Base-by-base conservation (phyloP, 1,140 invertebrate genomes). In the Hylaeus volcanicus region DNA sequence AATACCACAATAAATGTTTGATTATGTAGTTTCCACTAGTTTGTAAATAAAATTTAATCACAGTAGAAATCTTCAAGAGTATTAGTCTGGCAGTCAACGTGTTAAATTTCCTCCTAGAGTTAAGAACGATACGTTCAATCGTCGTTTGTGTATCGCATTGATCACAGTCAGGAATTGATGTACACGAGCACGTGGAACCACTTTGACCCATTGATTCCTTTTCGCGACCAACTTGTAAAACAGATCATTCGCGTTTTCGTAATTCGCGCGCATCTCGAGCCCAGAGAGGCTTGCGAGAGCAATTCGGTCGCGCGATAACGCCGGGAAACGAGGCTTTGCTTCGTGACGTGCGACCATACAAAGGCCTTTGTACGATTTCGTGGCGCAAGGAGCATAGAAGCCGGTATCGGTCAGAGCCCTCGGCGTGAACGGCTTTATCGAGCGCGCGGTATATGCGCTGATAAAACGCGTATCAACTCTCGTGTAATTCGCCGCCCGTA, bases 341-440 rank as follows among this genome's bases (percentile, higher is more conserved):
- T 37, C 26, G 41, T 58, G 74, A 56, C 65, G 61, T 55, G 41
- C 70, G 70, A 53, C 65, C 9, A 11, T 69, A 81, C 81, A 74
- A 83, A 74, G 74, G 82, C 75, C 74, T 74, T 72, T 68, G 73
- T 75, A 75, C 79, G 77, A 65, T 82, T 81, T 84, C 74, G 86
- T 85, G 68, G 73, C 82, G 85, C 74, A 61, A 82, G 79, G 41
- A 78, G 53, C 64, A 60, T 74, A 51, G 61, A 80, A 81, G 71
- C 66, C 79, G 39, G 81, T 88, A 88, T 88, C 88, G 87, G 88
- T 88, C 88, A 88, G 81, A 89, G 87, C 83, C 82, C 87, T 72
- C 86, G 63, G 11, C 48, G 72, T 72, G 66, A 82, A 70, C 72
- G 80, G 63, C 64, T 84, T 88, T 88, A 88, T 88, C 87, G 75